phyloP scores from a whole-genome alignment of 2,888 invertebrate species.

The Lithophane semibrunnea region DNA sequence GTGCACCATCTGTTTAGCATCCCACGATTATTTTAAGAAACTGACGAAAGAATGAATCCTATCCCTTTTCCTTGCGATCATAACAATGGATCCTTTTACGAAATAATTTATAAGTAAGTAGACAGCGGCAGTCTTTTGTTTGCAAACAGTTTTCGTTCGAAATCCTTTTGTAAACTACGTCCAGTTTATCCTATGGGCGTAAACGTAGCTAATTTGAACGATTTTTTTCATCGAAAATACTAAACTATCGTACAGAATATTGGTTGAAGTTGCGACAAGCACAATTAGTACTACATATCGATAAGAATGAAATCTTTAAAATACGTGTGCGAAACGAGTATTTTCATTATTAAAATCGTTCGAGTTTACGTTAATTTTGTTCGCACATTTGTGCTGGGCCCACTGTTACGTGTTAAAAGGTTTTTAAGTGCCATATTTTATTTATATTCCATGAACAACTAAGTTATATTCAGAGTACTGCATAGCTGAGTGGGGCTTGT shows the following conservation, averaged over 20 bases:
- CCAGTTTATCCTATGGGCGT: neutral
- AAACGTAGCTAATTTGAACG: too few species aligned
- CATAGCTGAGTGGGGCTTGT: neutral
- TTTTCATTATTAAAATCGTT: neutral
- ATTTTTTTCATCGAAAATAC: neutral
- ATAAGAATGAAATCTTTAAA: neutral
- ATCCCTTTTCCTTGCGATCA: neutral
- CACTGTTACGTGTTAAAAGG: neutral
- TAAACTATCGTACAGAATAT: neutral
- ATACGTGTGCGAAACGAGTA: neutral
- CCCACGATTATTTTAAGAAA: constrained; percentile 23
- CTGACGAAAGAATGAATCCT: neutral
- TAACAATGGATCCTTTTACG: constrained; percentile 22
- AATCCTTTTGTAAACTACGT: constrained; percentile 1
- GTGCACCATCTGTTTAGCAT: neutral
- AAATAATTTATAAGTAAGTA: constrained; percentile 6
- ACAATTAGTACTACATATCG: neutral
- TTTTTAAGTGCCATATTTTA: neutral
- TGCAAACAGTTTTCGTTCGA: constrained; percentile 2
- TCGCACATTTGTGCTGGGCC: too few species aligned
- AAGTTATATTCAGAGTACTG: neutral
- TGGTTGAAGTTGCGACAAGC: neutral
- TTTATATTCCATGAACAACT: neutral
- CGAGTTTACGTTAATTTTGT: neutral
- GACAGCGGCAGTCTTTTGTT: constrained; percentile 7